These are phyloP conservation scores for Aviceda subcristata DNA, from an alignment of 2,113 vertebrate species.

Conservation along the genomic window DNA sequence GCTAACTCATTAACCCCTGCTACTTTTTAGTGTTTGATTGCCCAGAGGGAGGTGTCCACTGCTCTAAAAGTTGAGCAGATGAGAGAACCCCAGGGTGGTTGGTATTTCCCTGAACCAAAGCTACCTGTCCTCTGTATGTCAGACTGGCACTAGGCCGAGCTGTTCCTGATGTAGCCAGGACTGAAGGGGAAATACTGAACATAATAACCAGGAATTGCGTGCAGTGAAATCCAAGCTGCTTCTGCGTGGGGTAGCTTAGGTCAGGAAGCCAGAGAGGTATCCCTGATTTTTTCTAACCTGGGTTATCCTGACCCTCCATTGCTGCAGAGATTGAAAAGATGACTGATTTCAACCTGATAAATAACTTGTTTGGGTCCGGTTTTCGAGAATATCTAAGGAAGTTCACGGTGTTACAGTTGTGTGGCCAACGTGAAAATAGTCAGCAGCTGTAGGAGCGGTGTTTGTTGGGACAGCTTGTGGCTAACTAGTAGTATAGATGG, in stretches of 20 bases:
- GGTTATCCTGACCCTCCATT: background rate
- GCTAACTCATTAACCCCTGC: background rate
- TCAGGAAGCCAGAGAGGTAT: background rate
- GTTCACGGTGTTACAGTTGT: background rate
- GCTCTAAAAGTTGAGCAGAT: background rate
- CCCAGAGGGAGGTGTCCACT: background rate
- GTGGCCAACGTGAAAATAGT: background rate
- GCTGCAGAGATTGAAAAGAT: background rate
- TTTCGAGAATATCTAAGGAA: background rate
- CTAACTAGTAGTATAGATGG: background rate
- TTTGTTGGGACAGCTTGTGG: background rate
- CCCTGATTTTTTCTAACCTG: background rate
- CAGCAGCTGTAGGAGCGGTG: background rate
- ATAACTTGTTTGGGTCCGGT: background rate
- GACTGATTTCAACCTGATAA: background rate
- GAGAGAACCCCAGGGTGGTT: background rate
- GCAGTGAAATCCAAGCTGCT: background rate
- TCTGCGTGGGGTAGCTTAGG: background rate
- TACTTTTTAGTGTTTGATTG: background rate
- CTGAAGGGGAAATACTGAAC: background rate
- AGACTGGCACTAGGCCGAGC: background rate
- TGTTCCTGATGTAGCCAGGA: background rate
- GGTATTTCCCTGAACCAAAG: background rate
- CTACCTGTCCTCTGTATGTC: background rate
- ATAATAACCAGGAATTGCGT: background rate